Evolutionary conservation across 1,140 invertebrate species (phyloP), one percentile per base, ranked within the genome.

Genomic region (Neuroterus valhalla): DNA sequence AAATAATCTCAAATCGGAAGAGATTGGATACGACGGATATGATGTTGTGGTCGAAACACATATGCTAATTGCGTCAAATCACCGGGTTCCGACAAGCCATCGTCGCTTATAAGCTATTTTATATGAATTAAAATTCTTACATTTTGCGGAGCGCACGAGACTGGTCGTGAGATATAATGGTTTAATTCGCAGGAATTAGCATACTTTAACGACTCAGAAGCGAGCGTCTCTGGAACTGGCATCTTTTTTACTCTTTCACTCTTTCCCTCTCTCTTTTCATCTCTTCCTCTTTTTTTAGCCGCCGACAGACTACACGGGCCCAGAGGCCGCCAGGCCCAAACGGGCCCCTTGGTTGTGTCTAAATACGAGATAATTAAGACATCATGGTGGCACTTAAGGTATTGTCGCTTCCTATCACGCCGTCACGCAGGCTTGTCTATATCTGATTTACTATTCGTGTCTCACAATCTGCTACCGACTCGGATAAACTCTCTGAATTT

Each of bases 111-210:
- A 68, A 62, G 38, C 75, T 66, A 83, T 82, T 79, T 81, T 79
- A 80, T 81, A 80, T 76, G 76, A 82, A 84, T 84, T 84, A 84
- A 84, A 82, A 84, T 84, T 82, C 79, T 73, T 77, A 73, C 74
- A 75, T 80, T 81, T 81, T 81, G 68, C 74, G 72, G 72, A 72
- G 75, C 74, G 70, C 68, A 75, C 68, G 70, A 71, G 71, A 78
- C 78, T 75, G 76, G 76, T 72, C 74, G 66, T 70, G 74, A 75
- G 74, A 79, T 78, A 81, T 83, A 85, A 83, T 84, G 81, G 74
- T 86, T 84, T 85, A 84, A 85, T 84, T 84, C 81, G 79, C 77
- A 66, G 71, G 77, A 84, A 87, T 86, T 86, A 85, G 81, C 82
- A 85, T 84, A 84, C 71, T 78, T 82, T 80, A 82, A 82, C 78